These are phyloP conservation scores for Tipula lateralis DNA, from an alignment of 2,888 invertebrate genomes.

Conservation along the genomic window DNA sequence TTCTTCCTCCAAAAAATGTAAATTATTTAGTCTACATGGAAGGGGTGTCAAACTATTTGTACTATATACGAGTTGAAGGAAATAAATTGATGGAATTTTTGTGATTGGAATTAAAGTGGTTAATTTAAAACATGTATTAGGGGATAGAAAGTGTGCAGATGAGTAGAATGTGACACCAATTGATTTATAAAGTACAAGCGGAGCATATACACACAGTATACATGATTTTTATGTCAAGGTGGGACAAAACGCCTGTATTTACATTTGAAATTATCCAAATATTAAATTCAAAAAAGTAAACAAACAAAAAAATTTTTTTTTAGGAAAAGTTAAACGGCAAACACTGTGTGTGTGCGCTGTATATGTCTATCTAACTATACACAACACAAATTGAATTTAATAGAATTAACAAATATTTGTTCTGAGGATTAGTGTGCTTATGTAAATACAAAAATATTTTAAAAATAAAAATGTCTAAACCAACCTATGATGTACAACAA, in stretches of 20 bases:
- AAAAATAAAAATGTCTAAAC: slow-evolving; percentile 6
- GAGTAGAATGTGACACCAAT: neutral
- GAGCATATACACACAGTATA: neutral
- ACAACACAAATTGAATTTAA: slow-evolving; percentile 25
- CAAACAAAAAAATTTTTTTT: neutral
- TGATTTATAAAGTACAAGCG: neutral
- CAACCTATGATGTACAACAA: neutral
- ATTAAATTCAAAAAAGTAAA: slow-evolving; percentile 5
- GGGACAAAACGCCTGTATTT: neutral
- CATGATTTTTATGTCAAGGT: neutral
- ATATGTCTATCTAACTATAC: slow-evolving; percentile 19
- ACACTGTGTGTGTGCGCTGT: neutral
- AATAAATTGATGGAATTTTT: neutral
- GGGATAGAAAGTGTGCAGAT: neutral
- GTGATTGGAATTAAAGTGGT: neutral
- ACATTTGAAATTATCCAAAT: neutral
- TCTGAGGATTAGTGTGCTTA: slow-evolving; percentile 20
- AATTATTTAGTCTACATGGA: neutral
- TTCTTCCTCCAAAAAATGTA: neutral
- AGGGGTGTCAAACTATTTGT: neutral
- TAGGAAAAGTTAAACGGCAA: slow-evolving; percentile 24
- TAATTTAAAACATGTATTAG: neutral
- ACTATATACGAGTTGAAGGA: neutral
- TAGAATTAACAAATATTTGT: slow-evolving; percentile 29
- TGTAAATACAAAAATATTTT: slow-evolving; percentile 26